A percentile compares a stretch with the other conserved stretches of the same genome.
These are phyloP conservation scores for Poecilus cupreus DNA, from an alignment of 2,888 invertebrate genomes.

Conservation along the genomic window DNA sequence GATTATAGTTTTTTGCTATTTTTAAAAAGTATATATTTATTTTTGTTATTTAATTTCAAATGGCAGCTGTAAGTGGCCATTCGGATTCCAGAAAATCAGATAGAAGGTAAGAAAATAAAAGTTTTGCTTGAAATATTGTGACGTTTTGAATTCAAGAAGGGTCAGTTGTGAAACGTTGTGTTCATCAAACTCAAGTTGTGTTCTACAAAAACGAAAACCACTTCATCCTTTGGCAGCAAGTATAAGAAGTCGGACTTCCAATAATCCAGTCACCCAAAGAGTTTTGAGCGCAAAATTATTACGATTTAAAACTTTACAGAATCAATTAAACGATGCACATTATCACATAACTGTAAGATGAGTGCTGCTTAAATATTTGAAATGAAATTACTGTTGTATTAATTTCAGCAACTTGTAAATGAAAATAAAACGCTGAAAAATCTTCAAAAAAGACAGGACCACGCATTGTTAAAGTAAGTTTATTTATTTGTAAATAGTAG, in stretches of 20 bases:
- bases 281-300: slow-evolving; percentile 86
- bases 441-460: slow-evolving; percentile 86
- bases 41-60: slow-evolving; percentile 60
- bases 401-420: slow-evolving; percentile 78
- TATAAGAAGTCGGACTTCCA: slow-evolving; percentile 60
- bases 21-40: slow-evolving; percentile 50
- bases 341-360: slow-evolving; percentile 82
- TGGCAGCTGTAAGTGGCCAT: slow-evolving; percentile 40
- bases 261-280: slow-evolving; percentile 74
- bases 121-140: not conserved
- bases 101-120: slow-evolving; percentile 16
- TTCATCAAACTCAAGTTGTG: slow-evolving; percentile 71
- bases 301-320: slow-evolving; percentile 85
- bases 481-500: too few relatives aligned
- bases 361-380: not conserved
- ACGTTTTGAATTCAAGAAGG: slow-evolving; percentile 66
- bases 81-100: slow-evolving; percentile 8
- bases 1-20: slow-evolving; percentile 39
- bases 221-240: slow-evolving; percentile 69
- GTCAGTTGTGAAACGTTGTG: slow-evolving; percentile 70
- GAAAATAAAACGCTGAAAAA: slow-evolving; percentile 86
- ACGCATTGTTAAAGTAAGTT: slow-evolving; percentile 81
- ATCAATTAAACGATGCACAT: slow-evolving; percentile 86
- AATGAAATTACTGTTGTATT: slow-evolving; percentile 18
- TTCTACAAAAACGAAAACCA: slow-evolving; percentile 69